Percentiles rank a stretch among this genome's conserved stretches.
Conservation (phyloP, 1,140 invertebrate genomes). For the Drosophila arawakana region DNA sequence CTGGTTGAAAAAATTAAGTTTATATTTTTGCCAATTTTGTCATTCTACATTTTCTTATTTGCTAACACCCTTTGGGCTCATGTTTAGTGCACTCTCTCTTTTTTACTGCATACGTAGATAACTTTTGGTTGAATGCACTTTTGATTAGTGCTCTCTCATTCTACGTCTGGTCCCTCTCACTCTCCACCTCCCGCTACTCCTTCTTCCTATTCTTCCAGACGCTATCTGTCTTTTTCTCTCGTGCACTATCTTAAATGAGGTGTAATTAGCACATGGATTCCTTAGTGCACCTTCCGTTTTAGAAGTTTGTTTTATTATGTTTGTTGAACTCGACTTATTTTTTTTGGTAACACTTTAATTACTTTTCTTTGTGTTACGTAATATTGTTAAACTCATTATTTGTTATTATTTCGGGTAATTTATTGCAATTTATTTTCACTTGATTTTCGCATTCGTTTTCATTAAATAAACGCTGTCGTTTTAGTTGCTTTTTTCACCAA, state of each 20-base stretch:
- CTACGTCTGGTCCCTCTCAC: constrained; percentile 5
- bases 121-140: constrained; percentile 79
- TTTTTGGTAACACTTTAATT: constrained; percentile 8
- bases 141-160: constrained; percentile 40
- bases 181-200: not conserved
- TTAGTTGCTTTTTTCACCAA: not conserved
- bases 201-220: too few relatives aligned
- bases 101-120: constrained; percentile 25
- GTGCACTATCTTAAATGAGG: not conserved
- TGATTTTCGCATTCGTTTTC: constrained; percentile 27
- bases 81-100: constrained; percentile 13
- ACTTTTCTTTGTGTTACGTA: not conserved
- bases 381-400: not conserved
- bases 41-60: constrained; percentile 13
- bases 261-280: too few relatives aligned
- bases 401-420: not conserved
- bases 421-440: not conserved
- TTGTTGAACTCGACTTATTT: not conserved
- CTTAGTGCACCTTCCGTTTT: too few relatives aligned
- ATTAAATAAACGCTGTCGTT: not conserved
- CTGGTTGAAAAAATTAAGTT: too few relatives aligned
- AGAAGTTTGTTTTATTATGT: too few relatives aligned
- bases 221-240: not conserved
- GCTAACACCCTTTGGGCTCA: constrained; percentile 12
- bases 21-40: constrained; percentile 14